Base-by-base conservation (phyloP, 2,113 vertebrate genomes). In the Pseudolaguvia tuberculata region DNA sequence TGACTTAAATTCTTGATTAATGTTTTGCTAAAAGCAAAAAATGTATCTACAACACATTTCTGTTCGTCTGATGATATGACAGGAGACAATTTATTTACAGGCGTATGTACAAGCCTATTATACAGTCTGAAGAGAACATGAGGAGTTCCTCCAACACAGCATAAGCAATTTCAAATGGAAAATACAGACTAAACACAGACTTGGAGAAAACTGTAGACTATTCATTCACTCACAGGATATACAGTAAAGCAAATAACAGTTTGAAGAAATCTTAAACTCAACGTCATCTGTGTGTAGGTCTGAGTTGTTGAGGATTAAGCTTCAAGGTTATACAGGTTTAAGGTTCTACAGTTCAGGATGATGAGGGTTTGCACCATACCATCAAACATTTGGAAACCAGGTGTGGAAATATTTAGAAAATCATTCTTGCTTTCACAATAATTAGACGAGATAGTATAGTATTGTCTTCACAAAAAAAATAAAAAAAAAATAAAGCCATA, bases 151-250 rank as follows among this genome's bases (percentile, higher is more conserved):
- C 39, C 47, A 7, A 58, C 29, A 42, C 35, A 47, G 5, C 0
- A 10, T 35, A 35, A 62, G 8, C 23, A 35, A 65, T 23, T 63
- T 57, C 18, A 75, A 71, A 51, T 35, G 35, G 47, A 70, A 69
- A 59, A 67, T 61, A 70, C 62, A 57, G 21, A 15, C n/a, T n/a
- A n/a, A n/a, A n/a, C n/a, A n/a, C n/a, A n/a, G n/a, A n/a, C 61
- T 58, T 70, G 52, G 71, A 56, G 14, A 48, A 78, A 29, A 77
- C 25, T 51, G 50, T 74, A 52, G 71, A 29, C 71, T 47, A 31
- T 47, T 73, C 25, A 47, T 35, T 67, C 31, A 45, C 62, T 56
- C 23, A 55, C 35, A 74, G 39, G 11, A 72, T 45, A 81, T 25
- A 25, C 65, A 48, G 65, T 27, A 76, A 53, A 72, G 35, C 53